Evolutionary conservation across 2,888 invertebrate species (phyloP), one percentile per base, ranked within the genome.

Genomic region (Neuroscelio doddi): DNA sequence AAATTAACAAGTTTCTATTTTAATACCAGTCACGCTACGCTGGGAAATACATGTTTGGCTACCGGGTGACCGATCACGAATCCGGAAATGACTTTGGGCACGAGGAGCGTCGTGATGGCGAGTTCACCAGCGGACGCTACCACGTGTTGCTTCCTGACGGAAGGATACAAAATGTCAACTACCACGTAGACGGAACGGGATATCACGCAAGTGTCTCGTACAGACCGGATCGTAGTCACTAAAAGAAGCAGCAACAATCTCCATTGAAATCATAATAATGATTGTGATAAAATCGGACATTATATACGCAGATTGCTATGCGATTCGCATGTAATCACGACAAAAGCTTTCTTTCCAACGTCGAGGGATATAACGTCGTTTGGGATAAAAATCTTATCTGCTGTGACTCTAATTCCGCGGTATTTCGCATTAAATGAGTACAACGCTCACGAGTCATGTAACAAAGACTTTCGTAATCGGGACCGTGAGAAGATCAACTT

Each of bases 121-220:
- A 90, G 66, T 88, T 87, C 39, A 89, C 91, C 1, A 89, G 89
- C 72, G 93, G 94, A 9, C 89, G 89, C 64, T 94, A 94, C 85
- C 92, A 93, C 75, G 92, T 93, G 1, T 86, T 91, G 7, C 85
- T 94, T 34, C 94, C 94, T 1, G 93, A 94, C 83, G 94, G 93
- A 24, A 87, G 93, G 68, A 86, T 92, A 77, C 93, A 94, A 85
- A 90, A 90, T 71, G 93, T 93, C 44, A 87, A 89, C 64, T 94
- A 94, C 83, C 90, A 89, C 71, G 93, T 92, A 0, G 93, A 93
- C 53, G 89, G 90, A 41, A 87, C 87, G 44, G 94, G 94, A 4
- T 94, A 90, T 83, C 92, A 92, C 78, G 93, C 94, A 3, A 90
- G 91, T 76, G 91, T 94, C 36, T 89, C 90, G 10, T 93, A 93